Evolutionary conservation across 2,888 invertebrate genomes (phyloP).

Genomic region (Stegana nigrithorax): DNA sequence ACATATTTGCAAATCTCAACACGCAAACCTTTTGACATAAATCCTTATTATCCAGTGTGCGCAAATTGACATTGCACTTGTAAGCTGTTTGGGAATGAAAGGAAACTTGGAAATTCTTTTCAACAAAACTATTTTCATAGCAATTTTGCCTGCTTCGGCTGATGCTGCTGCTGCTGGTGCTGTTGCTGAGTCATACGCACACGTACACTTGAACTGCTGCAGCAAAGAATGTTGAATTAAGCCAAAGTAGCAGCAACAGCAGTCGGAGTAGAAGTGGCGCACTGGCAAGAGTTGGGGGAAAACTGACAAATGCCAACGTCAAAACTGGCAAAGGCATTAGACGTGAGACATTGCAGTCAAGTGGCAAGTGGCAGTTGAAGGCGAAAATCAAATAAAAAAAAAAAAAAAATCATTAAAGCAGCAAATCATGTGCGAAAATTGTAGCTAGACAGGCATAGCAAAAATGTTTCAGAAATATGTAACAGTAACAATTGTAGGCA

Average conservation of each 20-base stretch:
- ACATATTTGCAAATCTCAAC: conserved; percentile 49
- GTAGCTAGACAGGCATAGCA: too few species aligned
- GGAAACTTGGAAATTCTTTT: neutral
- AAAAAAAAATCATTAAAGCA: too few species aligned
- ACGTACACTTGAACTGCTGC: neutral
- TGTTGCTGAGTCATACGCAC: neutral
- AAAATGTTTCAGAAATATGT: too few species aligned
- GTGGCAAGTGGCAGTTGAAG: neutral
- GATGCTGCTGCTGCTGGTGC: neutral
- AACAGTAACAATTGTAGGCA: too few species aligned
- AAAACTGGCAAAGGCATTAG: neutral
- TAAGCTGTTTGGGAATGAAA: conserved; percentile 49
- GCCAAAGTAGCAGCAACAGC: neutral
- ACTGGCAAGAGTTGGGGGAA: too few species aligned
- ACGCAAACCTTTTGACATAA: conserved; percentile 53
- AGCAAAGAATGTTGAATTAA: neutral
- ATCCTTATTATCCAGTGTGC: conserved; percentile 59
- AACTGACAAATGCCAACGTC: neutral
- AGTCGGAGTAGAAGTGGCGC: too few species aligned
- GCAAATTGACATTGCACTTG: conserved; percentile 59
- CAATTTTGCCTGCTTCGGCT: neutral
- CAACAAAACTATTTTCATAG: neutral
- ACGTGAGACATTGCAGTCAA: neutral
- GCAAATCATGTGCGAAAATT: too few species aligned
- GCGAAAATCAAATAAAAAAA: too few species aligned